A percentile compares a stretch with the other conserved stretches of the same genome.
Evolutionary conservation across 2,888 invertebrate species (phyloP).

Genomic region (Volucella bombylans): DNA sequence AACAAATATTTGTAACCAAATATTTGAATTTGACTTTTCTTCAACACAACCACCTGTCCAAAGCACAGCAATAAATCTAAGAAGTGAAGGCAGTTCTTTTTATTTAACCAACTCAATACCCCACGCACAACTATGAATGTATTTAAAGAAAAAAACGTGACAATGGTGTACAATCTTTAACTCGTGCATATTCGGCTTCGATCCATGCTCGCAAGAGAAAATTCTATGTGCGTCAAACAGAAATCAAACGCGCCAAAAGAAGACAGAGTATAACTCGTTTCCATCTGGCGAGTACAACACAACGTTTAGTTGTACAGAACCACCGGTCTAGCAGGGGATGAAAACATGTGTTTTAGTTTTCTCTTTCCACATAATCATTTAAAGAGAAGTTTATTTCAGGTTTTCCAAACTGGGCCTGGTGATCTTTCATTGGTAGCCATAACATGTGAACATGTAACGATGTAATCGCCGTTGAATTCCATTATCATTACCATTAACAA

Average conservation of each 20-base stretch:
- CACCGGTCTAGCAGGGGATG: slow-evolving; percentile 8
- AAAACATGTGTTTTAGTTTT: slow-evolving; percentile 32
- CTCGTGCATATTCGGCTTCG: no score
- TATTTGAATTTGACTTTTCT: no score
- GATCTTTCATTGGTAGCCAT: slow-evolving; percentile 36
- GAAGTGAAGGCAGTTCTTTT: slow-evolving; percentile 15
- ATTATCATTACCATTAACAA: slow-evolving; percentile 21
- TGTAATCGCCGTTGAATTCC: neutral
- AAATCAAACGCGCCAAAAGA: slow-evolving; percentile 38
- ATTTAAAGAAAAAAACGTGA: slow-evolving; percentile 42
- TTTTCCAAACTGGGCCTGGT: neutral
- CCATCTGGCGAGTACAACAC: neutral
- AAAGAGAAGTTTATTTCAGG: neutral
- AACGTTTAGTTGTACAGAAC: neutral
- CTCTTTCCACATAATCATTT: slow-evolving; percentile 27
- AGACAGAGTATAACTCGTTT: slow-evolving; percentile 24
- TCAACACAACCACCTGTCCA: no score
- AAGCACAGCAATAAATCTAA: neutral
- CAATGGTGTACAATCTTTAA: neutral
- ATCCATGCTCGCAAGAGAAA: slow-evolving; percentile 30
- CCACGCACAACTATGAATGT: neutral
- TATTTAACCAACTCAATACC: slow-evolving; percentile 10
- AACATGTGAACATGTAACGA: slow-evolving; percentile 30
- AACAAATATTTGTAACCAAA: no score
- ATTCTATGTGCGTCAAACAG: neutral